Conservation (phyloP, 2,888 invertebrate species). For the Pardosa pseudoannulata region DNA sequence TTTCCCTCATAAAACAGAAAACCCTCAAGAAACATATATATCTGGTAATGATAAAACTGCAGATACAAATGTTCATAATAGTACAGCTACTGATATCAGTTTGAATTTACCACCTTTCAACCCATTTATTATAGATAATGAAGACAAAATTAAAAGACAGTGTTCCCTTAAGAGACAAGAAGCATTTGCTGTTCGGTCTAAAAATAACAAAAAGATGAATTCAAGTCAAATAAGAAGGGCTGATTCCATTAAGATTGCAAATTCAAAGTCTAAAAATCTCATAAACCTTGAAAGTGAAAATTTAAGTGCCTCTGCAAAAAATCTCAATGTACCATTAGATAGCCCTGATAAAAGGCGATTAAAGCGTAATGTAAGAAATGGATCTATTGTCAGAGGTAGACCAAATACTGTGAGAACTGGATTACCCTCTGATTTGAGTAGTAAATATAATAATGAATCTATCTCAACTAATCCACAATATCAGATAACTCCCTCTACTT, state of each 20-base stretch:
- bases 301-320: not conserved
- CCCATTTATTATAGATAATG: too few relatives aligned
- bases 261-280: not conserved
- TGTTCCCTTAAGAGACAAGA: slow-evolving; percentile 32
- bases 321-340: not conserved
- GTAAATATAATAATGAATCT: slow-evolving; percentile 79
- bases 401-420: slow-evolving; percentile 85
- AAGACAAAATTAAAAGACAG: not conserved
- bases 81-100: not conserved
- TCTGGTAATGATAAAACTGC: not conserved
- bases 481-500: not conserved
- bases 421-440: slow-evolving; percentile 81
- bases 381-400: slow-evolving; percentile 75
- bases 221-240: not conserved
- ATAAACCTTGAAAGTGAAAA: not conserved
- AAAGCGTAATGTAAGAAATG: slow-evolving; percentile 21
- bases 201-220: not conserved
- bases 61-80: not conserved
- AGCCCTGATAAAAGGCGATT: not conserved
- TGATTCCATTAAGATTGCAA: not conserved
- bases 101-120: too few relatives aligned
- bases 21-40: not conserved
- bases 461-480: not conserved
- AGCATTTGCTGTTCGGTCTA: slow-evolving; percentile 31
- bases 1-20: too few relatives aligned